Base-by-base conservation (phyloP, 92 coral and sea anemone species). In the Palythoa caribaeorum region DNA sequence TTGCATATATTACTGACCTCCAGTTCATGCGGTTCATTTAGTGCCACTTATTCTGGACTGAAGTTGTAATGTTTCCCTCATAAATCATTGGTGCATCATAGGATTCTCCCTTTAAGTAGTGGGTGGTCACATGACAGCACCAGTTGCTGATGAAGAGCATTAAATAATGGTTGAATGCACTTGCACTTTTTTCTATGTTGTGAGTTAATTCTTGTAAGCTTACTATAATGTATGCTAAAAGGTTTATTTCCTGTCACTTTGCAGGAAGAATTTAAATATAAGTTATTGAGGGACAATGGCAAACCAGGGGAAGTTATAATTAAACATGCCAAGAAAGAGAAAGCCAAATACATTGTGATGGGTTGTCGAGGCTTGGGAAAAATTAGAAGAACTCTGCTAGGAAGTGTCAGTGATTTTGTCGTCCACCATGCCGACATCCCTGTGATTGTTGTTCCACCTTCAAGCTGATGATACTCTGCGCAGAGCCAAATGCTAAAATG, bases 311-410 rank as follows among this genome's bases (percentile, higher is more conserved):
- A 81, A 47, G 86, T 81, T 69, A 81, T 81, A 40, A 9, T 65
- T 6, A 66, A 66, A 47, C 13, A 81, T 65, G 75, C 86, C 39
- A 81, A 81, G 60, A 66, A 81, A 20, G 86, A 81, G 75, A 81
- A 81, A 40, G 86, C 86, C n/a, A 11, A 35, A 20, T 81, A 81
- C 44, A 81, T 81, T 68, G 86, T 81, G 60, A 81, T 81, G 86
- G 86, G 86, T 20, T 63, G 86, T 14, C 60, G 86, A 44, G 86
- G 86, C 63, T 11, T 81, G 73, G 86, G 86, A 17, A 81, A 81
- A 66, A 81, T 81, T 16, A 59, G 86, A 66, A 28, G 86, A 69
- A 81, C 86, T 20, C 59, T 81, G 5, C 63, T 81, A 16, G 86
- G 86, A 14, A 81, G 86, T 28, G 86, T 81, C 73, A 81, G 86